These are phyloP conservation scores for Liodrosophila aerea DNA, from an alignment of 2,888 invertebrate genomes.

Conservation along the genomic window DNA sequence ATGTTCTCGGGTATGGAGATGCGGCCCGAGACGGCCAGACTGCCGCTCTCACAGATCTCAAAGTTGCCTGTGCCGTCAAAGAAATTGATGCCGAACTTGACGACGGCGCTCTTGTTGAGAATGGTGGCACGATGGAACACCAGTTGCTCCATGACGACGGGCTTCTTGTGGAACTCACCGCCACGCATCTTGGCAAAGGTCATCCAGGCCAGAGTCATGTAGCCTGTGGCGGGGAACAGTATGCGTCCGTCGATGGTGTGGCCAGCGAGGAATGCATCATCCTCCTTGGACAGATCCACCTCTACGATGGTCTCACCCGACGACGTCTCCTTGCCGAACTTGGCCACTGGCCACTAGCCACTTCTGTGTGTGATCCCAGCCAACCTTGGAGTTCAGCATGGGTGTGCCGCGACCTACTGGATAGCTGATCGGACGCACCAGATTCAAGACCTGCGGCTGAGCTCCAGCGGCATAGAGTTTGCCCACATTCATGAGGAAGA, in stretches of 20 bases:
- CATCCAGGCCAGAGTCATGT: constrained; percentile 93
- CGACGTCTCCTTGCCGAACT: constrained; percentile 85
- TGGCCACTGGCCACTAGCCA: constrained; percentile 95
- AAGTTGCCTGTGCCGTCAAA: constrained; percentile 93
- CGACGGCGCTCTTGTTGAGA: constrained; percentile 90
- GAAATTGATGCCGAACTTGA: constrained; percentile 92
- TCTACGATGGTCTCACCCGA: constrained; percentile 92
- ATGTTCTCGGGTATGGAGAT: constrained; percentile 87
- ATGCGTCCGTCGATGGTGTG: constrained; percentile 97
- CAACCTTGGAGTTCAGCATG: constrained; percentile 91
- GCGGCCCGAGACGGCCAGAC: constrained; percentile 90
- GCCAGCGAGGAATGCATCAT: constrained; percentile 89
- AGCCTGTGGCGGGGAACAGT: constrained; percentile 97
- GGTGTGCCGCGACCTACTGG: constrained; percentile 97
- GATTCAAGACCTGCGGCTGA: constrained; percentile 88
- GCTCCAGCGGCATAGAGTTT: constrained; percentile 91
- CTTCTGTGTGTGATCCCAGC: constrained; percentile 95
- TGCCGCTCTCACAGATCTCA: constrained; percentile 94
- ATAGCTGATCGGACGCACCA: constrained; percentile 90
- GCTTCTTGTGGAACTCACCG: constrained; percentile 88
- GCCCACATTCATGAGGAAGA: constrained; percentile 91
- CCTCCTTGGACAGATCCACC: constrained; percentile 88
- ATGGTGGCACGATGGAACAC: constrained; percentile 97
- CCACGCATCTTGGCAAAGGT: constrained; percentile 91
- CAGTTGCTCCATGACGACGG: constrained; percentile 94